phyloP scores from a whole-genome alignment of 2,797 vertebrate genomes.

The Lepus townsendii region DNA sequence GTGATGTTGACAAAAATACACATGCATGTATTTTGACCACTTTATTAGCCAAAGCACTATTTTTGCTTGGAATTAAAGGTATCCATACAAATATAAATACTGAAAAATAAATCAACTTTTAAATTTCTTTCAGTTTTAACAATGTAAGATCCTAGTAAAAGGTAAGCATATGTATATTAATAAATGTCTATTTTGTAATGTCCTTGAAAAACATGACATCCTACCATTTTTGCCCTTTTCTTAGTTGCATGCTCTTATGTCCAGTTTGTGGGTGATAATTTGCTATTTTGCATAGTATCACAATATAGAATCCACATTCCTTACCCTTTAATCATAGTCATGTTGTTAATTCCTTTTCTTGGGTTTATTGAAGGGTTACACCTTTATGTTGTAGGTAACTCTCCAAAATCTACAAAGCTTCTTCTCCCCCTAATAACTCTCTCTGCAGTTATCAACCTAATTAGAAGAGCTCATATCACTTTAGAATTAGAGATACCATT shows the following conservation, averaged over 20 bases:
- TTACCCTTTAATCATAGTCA: constrained; percentile 67
- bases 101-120: constrained; percentile 80
- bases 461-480: constrained; percentile 60
- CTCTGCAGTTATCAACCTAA: constrained; percentile 31
- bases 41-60: constrained; percentile 63
- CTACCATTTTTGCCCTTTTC: constrained; percentile 68
- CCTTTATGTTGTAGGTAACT: constrained; percentile 52
- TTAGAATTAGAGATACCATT: constrained; percentile 58
- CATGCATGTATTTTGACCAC: constrained; percentile 60
- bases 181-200: constrained; percentile 73
- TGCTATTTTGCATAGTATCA: constrained; percentile 63
- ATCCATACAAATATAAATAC: constrained; percentile 72
- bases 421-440: constrained; percentile 2
- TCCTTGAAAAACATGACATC: constrained; percentile 72
- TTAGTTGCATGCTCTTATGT: constrained; percentile 74
- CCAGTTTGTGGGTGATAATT: constrained; percentile 70
- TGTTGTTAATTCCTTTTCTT: constrained; percentile 65
- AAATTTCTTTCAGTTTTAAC: constrained; percentile 84
- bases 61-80: constrained; percentile 79
- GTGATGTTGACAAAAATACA: constrained; percentile 61
- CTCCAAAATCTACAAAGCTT: constrained; percentile 65
- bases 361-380: constrained; percentile 53
- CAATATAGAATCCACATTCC: constrained; percentile 54
- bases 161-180: constrained; percentile 79
- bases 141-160: constrained; percentile 81